Evolutionary conservation across 2,888 invertebrate species (phyloP).

Genomic region (Lasioglossum leucozonium): DNA sequence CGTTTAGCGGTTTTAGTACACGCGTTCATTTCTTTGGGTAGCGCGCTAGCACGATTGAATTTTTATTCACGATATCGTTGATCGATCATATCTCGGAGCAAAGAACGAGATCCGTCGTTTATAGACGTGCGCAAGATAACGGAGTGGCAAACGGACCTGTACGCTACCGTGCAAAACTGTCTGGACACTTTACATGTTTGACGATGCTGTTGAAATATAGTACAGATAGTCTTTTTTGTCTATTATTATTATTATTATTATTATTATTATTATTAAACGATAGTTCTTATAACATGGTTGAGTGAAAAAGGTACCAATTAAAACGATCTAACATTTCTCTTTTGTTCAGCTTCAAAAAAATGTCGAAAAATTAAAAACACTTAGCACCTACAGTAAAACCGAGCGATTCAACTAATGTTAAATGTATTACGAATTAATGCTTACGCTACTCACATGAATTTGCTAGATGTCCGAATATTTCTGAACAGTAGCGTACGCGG

Average conservation of each 20-base stretch:
- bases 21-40: not conserved
- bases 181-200: not conserved
- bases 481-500: not conserved
- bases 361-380: too few species aligned
- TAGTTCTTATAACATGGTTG: not conserved
- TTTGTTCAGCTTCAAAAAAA: too few species aligned
- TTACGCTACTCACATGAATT: not conserved
- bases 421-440: too few species aligned
- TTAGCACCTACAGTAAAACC: too few species aligned
- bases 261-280: not conserved
- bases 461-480: not conserved
- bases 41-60: not conserved
- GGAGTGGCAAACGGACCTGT: not conserved
- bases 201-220: not conserved
- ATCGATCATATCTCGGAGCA: not conserved
- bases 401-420: too few species aligned
- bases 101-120: slow-evolving; percentile 13
- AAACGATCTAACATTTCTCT: too few species aligned
- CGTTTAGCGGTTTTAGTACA: not conserved
- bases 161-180: not conserved
- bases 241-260: not conserved
- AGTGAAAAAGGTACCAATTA: not conserved
- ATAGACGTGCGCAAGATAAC: not conserved
- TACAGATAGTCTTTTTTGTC: not conserved
- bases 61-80: not conserved